These are phyloP conservation scores for Acipenser oxyrinchus DNA, from an alignment of 2,797 vertebrate species.

Conservation along the genomic window DNA sequence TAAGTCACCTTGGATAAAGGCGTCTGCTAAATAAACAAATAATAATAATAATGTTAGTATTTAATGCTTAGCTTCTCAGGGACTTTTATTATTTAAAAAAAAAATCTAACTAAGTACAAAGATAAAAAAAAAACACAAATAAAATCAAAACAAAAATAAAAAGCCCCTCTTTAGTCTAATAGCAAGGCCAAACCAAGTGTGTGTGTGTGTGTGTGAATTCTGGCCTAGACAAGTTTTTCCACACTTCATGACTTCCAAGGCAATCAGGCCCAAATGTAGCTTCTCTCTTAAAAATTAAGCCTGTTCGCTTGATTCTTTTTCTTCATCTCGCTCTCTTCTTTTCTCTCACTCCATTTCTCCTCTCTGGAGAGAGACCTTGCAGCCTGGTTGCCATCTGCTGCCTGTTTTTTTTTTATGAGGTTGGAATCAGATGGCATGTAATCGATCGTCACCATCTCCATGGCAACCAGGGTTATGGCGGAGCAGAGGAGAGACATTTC, in stretches of 20 bases:
- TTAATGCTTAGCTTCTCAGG: too few relatives aligned
- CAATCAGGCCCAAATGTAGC: constrained; percentile 12
- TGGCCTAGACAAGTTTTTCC: constrained; percentile 7
- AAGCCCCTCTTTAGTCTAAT: too few relatives aligned
- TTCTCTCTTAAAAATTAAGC: constrained; percentile 9
- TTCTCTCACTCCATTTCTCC: constrained; percentile 39
- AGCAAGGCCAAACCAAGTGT: too few relatives aligned
- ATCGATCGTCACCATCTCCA: constrained; percentile 85
- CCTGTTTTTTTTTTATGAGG: constrained; percentile 67
- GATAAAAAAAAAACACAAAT: too few relatives aligned
- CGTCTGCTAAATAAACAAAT: too few relatives aligned
- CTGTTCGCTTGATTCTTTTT: constrained; percentile 10
- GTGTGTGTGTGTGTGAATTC: too few relatives aligned
- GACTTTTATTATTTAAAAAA: too few relatives aligned
- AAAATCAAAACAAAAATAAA: too few relatives aligned
- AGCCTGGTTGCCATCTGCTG: constrained; percentile 70
- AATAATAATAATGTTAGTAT: too few relatives aligned
- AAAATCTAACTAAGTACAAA: too few relatives aligned
- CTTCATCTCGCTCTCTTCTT: constrained; percentile 16
- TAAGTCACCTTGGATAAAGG: too few relatives aligned
- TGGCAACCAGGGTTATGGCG: constrained; percentile 75
- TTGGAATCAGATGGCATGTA: constrained; percentile 79
- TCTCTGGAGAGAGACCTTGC: constrained; percentile 58
- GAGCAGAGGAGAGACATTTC: constrained; percentile 61
- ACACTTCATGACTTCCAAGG: constrained; percentile 12